Evolutionary conservation across 23 tunicate species (phyloP).

Genomic region (Clavelina lepadiformis): DNA sequence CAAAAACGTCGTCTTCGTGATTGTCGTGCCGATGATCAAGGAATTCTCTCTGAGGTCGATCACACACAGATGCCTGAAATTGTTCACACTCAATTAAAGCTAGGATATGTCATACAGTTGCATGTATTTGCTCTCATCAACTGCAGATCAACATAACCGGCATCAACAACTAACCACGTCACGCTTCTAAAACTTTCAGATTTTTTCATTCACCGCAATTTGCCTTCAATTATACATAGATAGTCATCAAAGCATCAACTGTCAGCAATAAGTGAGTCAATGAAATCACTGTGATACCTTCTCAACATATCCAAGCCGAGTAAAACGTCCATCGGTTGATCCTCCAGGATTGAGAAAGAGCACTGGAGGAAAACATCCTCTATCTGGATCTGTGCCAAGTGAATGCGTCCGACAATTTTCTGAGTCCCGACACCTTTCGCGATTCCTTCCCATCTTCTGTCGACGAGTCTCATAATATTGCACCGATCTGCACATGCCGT

Average conservation of each 20-base stretch:
- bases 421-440: slow-evolving; percentile 94
- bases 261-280: too few relatives aligned
- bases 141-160: too few relatives aligned
- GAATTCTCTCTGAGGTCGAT: slow-evolving; percentile 62
- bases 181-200: too few relatives aligned
- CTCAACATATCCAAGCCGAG: slow-evolving; percentile 87
- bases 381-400: slow-evolving; percentile 91
- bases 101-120: background rate
- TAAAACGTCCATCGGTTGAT: slow-evolving; percentile 74
- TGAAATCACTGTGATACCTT: too few relatives aligned
- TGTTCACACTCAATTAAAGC: too few relatives aligned
- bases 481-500: slow-evolving; percentile 80
- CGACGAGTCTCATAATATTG: slow-evolving; percentile 85
- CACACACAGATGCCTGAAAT: slow-evolving; percentile 84
- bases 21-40: slow-evolving; percentile 46
- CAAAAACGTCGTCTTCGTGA: slow-evolving; percentile 65
- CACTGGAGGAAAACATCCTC: slow-evolving; percentile 79
- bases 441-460: slow-evolving; percentile 66
- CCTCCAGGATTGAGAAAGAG: slow-evolving; percentile 82
- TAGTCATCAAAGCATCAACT: too few relatives aligned
- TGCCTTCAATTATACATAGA: too few relatives aligned
- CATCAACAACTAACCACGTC: too few relatives aligned
- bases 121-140: too few relatives aligned
- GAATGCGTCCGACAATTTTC: slow-evolving; percentile 86
- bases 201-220: too few relatives aligned